Base-by-base conservation (phyloP, 2,888 invertebrate genomes). In the Sisyra terminalis region DNA sequence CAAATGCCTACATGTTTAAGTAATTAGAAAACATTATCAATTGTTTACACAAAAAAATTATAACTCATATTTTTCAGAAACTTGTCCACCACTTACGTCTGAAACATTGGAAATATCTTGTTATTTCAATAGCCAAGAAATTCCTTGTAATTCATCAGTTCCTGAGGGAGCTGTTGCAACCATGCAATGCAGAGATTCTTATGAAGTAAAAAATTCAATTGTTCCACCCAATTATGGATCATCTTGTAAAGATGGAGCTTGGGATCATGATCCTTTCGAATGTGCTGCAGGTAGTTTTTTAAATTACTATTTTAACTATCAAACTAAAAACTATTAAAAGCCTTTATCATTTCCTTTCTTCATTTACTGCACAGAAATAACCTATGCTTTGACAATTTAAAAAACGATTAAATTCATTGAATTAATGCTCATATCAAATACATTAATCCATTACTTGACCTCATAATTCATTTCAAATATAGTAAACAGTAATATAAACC, bases 181-280 rank as follows among this genome's bases (percentile, higher is more conserved):
- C 11, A 40, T 40, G 9, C 40, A 40, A 29, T 46, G 46, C 29
- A 45, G 45, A 41, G 24, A 46, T 18, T 32, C 29, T 15, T 46
- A 45, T 34, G 31, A 30, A 3, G 7, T 5, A 30, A 3, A 24
- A 10, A n/a, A n/a, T 16, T 29, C 15, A 6, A 11, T 9, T 11
- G 3, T 24, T 24, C 35, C 14, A 13, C 35, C 35, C 10, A 15
- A 35, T 15, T 15, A 35, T 35, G 35, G 35, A 1, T 35, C 8
- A 13, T 17, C 9, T 9, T 46, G 46, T 30, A 32, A 17, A 15
- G 43, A 43, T 30, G 46, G 46, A 11, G 29, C 34, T 10, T 46
- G 46, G 46, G 43, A 45, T 37, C 13, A 16, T 29, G 39, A 39
- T 11, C 38, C 41, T n/a, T 30, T 43, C n/a, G 29, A n/a, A 18